Evolutionary conservation across 2,888 invertebrate genomes (phyloP).

Genomic region (Diogma glabrata): DNA sequence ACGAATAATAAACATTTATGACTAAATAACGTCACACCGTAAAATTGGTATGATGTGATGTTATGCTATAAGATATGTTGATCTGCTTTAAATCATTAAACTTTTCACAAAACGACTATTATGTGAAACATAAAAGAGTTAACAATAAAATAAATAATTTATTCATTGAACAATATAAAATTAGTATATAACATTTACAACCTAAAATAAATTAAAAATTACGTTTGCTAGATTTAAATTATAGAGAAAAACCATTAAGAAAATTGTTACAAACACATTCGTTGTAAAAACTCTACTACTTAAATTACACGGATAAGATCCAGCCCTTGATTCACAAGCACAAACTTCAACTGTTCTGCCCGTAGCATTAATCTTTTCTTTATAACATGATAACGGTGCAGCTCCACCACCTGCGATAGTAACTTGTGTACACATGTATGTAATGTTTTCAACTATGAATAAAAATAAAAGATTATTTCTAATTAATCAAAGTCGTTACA

Average conservation of each 20-base stretch:
- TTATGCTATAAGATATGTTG: too few relatives aligned
- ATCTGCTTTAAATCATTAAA: too few relatives aligned
- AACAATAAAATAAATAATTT: too few relatives aligned
- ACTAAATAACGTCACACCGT: too few relatives aligned
- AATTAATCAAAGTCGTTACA: background rate
- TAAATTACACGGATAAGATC: constrained; percentile 38
- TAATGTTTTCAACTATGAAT: constrained; percentile 51
- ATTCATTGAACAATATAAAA: too few relatives aligned
- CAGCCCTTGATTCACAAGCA: constrained; percentile 37
- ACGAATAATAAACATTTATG: too few relatives aligned
- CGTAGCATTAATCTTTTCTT: constrained; percentile 35
- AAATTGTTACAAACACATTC: constrained; percentile 1
- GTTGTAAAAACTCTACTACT: constrained; percentile 11
- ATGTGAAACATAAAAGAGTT: too few relatives aligned
- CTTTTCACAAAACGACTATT: too few relatives aligned
- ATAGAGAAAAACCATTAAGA: constrained; percentile 5
- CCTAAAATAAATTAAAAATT: too few relatives aligned
- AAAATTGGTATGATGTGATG: too few relatives aligned
- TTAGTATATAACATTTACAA: too few relatives aligned
- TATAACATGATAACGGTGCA: constrained; percentile 47
- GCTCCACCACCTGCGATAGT: constrained; percentile 37
- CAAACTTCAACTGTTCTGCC: constrained; percentile 41
- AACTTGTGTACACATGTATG: constrained; percentile 56
- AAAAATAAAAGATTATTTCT: constrained; percentile 12
- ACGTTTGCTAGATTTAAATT: too few relatives aligned